A percentile compares a stretch with the other conserved stretches of the same genome.
Conservation (phyloP, 2,113 vertebrate species). For the Gallinago jamesoni region DNA sequence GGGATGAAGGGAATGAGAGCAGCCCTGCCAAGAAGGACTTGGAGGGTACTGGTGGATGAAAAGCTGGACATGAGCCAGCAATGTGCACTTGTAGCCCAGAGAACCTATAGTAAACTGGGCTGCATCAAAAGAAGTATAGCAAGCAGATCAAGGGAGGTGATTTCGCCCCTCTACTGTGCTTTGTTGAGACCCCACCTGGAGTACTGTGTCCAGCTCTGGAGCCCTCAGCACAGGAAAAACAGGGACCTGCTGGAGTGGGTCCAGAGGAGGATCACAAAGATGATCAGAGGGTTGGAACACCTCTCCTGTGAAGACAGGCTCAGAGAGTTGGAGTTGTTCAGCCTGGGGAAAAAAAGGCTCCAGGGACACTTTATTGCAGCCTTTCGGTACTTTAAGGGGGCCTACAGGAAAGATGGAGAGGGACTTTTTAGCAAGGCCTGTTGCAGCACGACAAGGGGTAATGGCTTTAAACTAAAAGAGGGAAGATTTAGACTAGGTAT, state of each 20-base stretch:
- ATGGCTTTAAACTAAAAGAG: not conserved
- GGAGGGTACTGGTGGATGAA: not conserved
- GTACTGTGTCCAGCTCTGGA: not conserved
- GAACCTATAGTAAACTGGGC: not conserved
- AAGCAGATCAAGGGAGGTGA: not conserved
- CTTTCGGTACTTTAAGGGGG: not conserved
- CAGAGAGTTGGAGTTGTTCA: not conserved
- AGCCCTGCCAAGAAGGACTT: not conserved
- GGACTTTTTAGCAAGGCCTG: not conserved
- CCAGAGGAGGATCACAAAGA: not conserved
- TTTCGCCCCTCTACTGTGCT: not conserved
- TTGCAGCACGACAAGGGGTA: not conserved
- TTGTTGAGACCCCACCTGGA: not conserved
- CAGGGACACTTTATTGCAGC: not conserved
- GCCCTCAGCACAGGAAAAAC: not conserved
- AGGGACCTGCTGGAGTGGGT: not conserved
- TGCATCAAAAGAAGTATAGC: not conserved
- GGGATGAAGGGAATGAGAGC: not conserved
- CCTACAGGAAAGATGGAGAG: not conserved
- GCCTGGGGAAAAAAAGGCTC: not conserved
- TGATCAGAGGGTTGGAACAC: not conserved
- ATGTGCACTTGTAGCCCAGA: not conserved
- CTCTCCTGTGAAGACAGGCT: not conserved
- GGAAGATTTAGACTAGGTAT: not conserved
- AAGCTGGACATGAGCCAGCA: not conserved